phyloP scores from a whole-genome alignment of 2,888 invertebrate species.

The Melinaea menophilus region DNA sequence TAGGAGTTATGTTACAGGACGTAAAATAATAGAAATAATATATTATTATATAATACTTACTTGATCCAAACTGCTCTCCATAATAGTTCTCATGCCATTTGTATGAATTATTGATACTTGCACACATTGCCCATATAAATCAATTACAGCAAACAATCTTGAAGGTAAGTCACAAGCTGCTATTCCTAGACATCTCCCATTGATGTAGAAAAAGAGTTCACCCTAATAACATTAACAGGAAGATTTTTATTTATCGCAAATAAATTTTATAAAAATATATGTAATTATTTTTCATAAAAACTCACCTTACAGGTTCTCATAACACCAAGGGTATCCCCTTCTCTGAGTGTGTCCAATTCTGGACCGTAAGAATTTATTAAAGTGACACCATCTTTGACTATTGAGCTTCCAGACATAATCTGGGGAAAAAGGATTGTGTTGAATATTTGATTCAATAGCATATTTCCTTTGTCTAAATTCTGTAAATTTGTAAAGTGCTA shows the following conservation, averaged over 20 bases:
- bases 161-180: constrained; percentile 88
- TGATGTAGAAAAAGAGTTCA: constrained; percentile 91
- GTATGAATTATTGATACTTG: constrained; percentile 82
- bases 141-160: constrained; percentile 93
- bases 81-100: constrained; percentile 48
- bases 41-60: constrained; percentile 37
- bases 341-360: constrained; percentile 88
- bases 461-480: too few species aligned
- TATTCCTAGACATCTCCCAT: constrained; percentile 92
- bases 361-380: constrained; percentile 90
- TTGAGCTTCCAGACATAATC: constrained; percentile 92
- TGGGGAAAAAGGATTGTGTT: constrained; percentile 40
- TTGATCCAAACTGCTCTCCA: constrained; percentile 55
- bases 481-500: too few species aligned
- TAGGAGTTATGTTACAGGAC: not conserved
- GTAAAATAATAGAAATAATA: not conserved
- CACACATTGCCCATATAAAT: constrained; percentile 96
- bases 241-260: too few species aligned
- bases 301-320: constrained; percentile 86
- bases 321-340: constrained; percentile 91
- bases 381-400: constrained; percentile 90
- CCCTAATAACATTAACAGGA: constrained; percentile 69
- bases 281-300: too few species aligned
- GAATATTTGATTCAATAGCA: not conserved
- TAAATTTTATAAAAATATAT: too few species aligned